Evolutionary conservation across 2,113 vertebrate species (phyloP), one percentile per base, ranked within the genome.

Genomic region (Vidua chalybeata): DNA sequence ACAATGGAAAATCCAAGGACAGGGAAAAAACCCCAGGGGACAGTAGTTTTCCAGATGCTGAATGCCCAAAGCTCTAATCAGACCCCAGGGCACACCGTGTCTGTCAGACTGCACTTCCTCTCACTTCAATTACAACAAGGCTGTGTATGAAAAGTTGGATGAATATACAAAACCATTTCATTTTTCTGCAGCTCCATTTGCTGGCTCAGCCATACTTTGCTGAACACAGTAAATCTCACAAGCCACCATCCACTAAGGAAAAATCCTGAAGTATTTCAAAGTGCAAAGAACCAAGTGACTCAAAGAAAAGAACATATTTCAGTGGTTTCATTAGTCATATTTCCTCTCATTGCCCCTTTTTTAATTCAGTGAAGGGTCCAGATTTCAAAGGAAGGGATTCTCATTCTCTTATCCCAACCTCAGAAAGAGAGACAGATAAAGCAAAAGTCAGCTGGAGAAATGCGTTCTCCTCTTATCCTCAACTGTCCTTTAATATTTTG

Each of bases 331-430:
- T 80, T 90, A 96, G 72, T 74, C 87, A 75, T 90, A 92, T 96
- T 97, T 93, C 75, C 71, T 90, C 62, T 59, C 37, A 64, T 63
- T 35, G 76, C 54, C 64, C 61, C 33, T 90, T 94, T 74, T 88
- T 84, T 97, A 64, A 82, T 61, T 54, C n/a, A 35, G 35, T 37
- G 72, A 59, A 96, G 79, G 62, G 49, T 80, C 91, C 79, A 89
- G 78, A 94, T 96, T 98, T 96, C 95, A 93, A 97, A 97, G 94
- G 84, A 93, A 94, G 78, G 41, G 51, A 89, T 96, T 95, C 96
- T 93, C 84, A 90, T 96, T 97, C 87, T 91, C 90, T 96, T 93
- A 92, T 89, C 66, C 45, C 45, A 94, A 87, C 56, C 51, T 91
- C 71, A 90, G 80, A 83, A 92, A 84, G 67, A 87, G 72, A 84